Evolutionary conservation across 2,113 vertebrate species (phyloP).

Genomic region (Cebus imitator): DNA sequence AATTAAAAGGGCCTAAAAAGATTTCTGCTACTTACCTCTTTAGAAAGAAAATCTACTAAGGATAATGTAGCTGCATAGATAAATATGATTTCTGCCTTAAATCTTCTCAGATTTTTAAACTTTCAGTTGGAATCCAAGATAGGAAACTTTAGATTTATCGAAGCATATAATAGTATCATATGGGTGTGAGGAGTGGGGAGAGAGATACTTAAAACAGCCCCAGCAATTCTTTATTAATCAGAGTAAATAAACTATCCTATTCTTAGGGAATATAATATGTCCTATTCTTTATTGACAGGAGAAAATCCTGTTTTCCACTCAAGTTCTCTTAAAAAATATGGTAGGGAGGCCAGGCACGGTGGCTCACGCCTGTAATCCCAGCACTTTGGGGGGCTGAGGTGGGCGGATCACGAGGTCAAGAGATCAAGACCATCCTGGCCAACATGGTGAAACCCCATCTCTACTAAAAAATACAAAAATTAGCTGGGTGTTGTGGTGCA

Average conservation of each 20-base stretch:
- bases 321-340: background rate
- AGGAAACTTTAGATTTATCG: background rate
- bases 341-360: background rate
- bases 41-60: conserved; percentile 3
- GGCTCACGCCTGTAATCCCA: no score
- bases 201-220: background rate
- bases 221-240: background rate
- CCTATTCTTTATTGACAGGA: background rate
- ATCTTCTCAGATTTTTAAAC: background rate
- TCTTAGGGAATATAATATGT: background rate
- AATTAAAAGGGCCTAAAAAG: background rate
- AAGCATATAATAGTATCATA: background rate
- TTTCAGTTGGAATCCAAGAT: background rate
- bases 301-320: background rate
- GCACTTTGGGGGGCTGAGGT: no score
- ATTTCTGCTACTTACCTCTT: background rate
- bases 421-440: no score
- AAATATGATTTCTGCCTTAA: conserved; percentile 23
- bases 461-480: no score
- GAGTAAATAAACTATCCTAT: background rate
- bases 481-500: no score
- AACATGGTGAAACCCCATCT: no score
- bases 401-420: no score
- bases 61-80: background rate
- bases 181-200: no score